Conservation (phyloP, 2,888 invertebrate species). For the Parnassius orleans region DNA sequence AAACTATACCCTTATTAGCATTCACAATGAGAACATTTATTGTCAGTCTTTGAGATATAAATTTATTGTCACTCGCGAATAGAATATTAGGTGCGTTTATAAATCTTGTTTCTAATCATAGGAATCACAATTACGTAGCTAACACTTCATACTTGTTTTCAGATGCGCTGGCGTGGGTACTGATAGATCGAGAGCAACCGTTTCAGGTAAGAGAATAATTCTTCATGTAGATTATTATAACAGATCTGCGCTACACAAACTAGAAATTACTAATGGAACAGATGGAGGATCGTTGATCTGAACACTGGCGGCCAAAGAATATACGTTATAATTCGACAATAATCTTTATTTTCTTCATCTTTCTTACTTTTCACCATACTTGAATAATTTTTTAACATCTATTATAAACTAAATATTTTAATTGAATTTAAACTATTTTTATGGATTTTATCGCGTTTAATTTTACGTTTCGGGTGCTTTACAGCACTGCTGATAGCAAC, state of each 20-base stretch:
- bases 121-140: constrained; percentile 26
- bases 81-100: constrained; percentile 1
- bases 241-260: constrained; percentile 32
- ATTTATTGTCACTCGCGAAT: background rate
- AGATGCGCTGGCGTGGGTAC: constrained; percentile 34
- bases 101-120: constrained; percentile 20
- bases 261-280: constrained; percentile 21
- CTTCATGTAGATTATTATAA: constrained; percentile 43
- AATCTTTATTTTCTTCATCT: too few relatives aligned
- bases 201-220: constrained; percentile 39
- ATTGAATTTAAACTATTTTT: too few relatives aligned
- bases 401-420: too few relatives aligned
- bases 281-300: constrained; percentile 1
- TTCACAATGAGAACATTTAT: too few relatives aligned
- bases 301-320: background rate
- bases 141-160: constrained; percentile 38
- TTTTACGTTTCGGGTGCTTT: too few relatives aligned
- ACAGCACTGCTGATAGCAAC: too few relatives aligned
- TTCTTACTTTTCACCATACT: too few relatives aligned
- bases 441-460: too few relatives aligned
- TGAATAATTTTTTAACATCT: too few relatives aligned
- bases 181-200: constrained; percentile 31
- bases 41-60: too few relatives aligned
- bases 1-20: too few relatives aligned
- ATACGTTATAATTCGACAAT: background rate